Base-by-base conservation (phyloP, 1,140 invertebrate species). In the Rhagoletis pomonella region DNA sequence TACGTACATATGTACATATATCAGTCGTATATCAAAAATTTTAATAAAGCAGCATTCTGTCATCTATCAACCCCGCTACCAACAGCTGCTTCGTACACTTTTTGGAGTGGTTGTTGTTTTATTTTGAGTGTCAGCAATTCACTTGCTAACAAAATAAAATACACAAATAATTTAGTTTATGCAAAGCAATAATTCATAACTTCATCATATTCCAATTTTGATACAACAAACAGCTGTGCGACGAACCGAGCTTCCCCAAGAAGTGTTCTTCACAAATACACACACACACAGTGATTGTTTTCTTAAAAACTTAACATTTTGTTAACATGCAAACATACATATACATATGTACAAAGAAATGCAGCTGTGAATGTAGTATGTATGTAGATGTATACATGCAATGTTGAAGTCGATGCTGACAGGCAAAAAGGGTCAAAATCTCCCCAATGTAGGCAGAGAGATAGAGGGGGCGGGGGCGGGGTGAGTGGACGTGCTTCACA, bases 161-260 rank as follows among this genome's bases (percentile, higher is more conserved):
- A 62, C 17, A 62, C 17, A 62, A 17, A 62, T 62, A 14, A 17
- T 62, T 62, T 62, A 17, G 17, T 62, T 62, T 17, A 62, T n/a
- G 10, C 17, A 62, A 62, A 62, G 60, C 60, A 62, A 62, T 62
- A 62, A 62, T 62, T 62, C 60, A 62, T 62, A 62, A 62, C 17
- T 12, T 14, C 60, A 62, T 62, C 50, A 55, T 55, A 55, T 7
- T 7, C 5, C 50, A 55, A 55, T 55, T 55, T 55, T 55, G 50
- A 55, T 55, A 10, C 50, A 55, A 10, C 10, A 10, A 55, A 55
- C 50, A 55, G 50, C 50, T 55, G 50, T 55, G 50, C 50, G 10
- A 55, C 10, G 10, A 5, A 55, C 50, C 50, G 2, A 55, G 10
- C 5, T 10, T 55, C 50, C 50, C 10, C 5, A 10, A 55, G 50